A percentile compares a stretch with the other conserved stretches of the same genome.
Conservation (phyloP, 2,888 invertebrate species). For the Noctua fimbriata region DNA sequence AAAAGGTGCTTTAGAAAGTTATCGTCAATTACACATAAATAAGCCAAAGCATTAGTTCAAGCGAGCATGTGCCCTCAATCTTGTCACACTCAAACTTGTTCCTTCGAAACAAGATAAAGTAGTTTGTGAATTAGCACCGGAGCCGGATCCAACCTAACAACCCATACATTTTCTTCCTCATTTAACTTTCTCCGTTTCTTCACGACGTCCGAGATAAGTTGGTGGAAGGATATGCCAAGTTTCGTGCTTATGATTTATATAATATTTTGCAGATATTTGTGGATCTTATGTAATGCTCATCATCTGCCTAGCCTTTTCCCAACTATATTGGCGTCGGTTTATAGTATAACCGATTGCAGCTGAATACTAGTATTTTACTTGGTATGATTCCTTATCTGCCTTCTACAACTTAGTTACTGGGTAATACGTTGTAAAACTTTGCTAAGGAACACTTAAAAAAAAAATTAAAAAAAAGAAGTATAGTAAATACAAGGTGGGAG, state of each 20-base stretch:
- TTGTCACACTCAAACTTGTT: slow-evolving; percentile 35
- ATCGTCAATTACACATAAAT: background rate
- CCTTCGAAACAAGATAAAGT: slow-evolving; percentile 75
- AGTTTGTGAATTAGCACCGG: slow-evolving; percentile 81
- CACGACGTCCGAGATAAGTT: slow-evolving; percentile 76
- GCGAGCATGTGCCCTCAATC: background rate
- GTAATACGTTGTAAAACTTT: background rate
- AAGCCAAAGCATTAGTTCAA: slow-evolving; percentile 7
- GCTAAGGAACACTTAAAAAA: background rate
- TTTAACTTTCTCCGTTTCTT: slow-evolving; percentile 80
- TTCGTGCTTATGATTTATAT: slow-evolving; percentile 50
- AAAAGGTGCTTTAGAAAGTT: background rate
- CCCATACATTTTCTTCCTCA: slow-evolving; percentile 85
- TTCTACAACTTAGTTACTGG: background rate
- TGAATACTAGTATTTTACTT: background rate
- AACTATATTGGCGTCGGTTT: background rate
- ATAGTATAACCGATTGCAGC: background rate
- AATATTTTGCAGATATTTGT: background rate
- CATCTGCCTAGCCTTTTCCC: background rate
- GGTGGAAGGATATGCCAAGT: slow-evolving; percentile 67
- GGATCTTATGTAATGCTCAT: background rate
- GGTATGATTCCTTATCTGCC: background rate
- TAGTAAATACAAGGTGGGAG: too few species aligned
- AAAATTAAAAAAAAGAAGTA: background rate
- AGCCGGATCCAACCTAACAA: slow-evolving; percentile 79